Percentiles rank a stretch among this genome's conserved stretches.
Conservation (phyloP, 2,113 vertebrate genomes). For the Caranx melampygus region DNA sequence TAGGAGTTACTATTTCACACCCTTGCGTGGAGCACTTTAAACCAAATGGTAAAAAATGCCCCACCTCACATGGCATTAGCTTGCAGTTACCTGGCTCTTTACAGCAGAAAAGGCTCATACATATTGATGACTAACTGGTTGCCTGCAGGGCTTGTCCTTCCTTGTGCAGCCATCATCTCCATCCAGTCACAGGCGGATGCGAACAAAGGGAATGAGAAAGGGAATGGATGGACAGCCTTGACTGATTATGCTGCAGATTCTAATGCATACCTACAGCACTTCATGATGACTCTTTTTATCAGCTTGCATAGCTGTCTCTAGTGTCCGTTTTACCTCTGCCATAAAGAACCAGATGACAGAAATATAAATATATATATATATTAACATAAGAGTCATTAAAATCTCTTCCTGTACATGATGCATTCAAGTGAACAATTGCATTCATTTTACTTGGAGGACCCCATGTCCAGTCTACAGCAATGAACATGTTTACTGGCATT, state of each 20-base stretch:
- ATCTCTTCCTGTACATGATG: constrained; percentile 7
- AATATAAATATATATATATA: constrained; percentile 10
- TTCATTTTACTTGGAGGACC: not conserved
- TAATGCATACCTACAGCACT: constrained; percentile 12
- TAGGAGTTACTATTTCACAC: not conserved
- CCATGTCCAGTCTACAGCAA: constrained; percentile 12
- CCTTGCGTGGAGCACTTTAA: constrained; percentile 1
- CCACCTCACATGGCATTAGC: constrained; percentile 25
- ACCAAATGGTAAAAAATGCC: constrained; percentile 1
- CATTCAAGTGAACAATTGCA: constrained; percentile 23
- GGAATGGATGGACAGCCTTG: constrained; percentile 15
- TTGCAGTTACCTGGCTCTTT: constrained; percentile 43
- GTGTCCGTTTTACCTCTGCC: constrained; percentile 1
- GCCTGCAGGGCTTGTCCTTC: constrained; percentile 56
- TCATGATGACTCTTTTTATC: constrained; percentile 2
- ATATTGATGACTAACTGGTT: constrained; percentile 68
- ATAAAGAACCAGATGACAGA: constrained; percentile 14
- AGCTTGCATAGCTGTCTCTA: not conserved
- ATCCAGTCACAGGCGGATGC: constrained; percentile 7
- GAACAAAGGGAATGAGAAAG: constrained; percentile 37
- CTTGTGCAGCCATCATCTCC: constrained; percentile 20
- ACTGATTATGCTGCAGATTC: constrained; percentile 21
- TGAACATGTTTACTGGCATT: constrained; percentile 41
- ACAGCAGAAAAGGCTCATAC: constrained; percentile 52
- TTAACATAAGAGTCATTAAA: constrained; percentile 37